Evolutionary conservation across 2,113 vertebrate genomes (phyloP).

Genomic region (Cygnus atratus): DNA sequence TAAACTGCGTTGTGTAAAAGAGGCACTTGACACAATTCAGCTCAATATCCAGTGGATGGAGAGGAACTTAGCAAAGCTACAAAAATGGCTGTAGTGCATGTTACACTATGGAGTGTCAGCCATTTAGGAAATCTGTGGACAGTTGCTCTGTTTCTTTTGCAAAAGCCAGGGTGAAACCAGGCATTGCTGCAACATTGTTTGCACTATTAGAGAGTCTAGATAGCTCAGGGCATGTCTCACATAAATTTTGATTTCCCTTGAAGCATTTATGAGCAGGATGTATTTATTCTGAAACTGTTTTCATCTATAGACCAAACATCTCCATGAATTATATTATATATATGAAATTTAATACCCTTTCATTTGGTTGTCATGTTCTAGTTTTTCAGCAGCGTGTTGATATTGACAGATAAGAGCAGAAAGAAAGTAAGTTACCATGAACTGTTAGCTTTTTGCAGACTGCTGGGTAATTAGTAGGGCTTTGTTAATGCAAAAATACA

Average conservation of each 20-base stretch:
- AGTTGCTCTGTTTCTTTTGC: conserved; percentile 62
- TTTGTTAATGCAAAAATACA: not conserved
- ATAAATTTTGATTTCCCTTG: conserved; percentile 60
- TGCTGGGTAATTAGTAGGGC: not conserved
- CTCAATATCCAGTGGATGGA: conserved; percentile 91
- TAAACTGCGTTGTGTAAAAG: conserved; percentile 84
- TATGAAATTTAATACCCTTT: not conserved
- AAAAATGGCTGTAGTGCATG: conserved; percentile 73
- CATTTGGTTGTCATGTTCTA: conserved; percentile 23
- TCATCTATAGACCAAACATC: conserved; percentile 53
- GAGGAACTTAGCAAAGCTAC: conserved; percentile 79
- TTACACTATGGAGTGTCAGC: not conserved
- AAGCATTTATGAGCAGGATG: conserved; percentile 57
- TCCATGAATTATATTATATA: conserved; percentile 55
- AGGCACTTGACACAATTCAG: conserved; percentile 88
- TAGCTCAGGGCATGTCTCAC: conserved; percentile 86
- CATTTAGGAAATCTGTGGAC: conserved; percentile 50
- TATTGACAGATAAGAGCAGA: not conserved
- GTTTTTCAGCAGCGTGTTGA: conserved; percentile 9
- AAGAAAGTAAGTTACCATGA: not conserved
- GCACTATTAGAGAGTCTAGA: conserved; percentile 83
- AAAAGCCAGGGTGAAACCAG: conserved; percentile 54
- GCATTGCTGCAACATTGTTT: conserved; percentile 75
- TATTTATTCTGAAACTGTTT: conserved; percentile 70
- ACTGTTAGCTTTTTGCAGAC: not conserved